A percentile compares a stretch with the other conserved stretches of the same genome.
These are phyloP conservation scores for Nematolebias whitei DNA, from an alignment of 2,113 vertebrate genomes.

Conservation along the genomic window DNA sequence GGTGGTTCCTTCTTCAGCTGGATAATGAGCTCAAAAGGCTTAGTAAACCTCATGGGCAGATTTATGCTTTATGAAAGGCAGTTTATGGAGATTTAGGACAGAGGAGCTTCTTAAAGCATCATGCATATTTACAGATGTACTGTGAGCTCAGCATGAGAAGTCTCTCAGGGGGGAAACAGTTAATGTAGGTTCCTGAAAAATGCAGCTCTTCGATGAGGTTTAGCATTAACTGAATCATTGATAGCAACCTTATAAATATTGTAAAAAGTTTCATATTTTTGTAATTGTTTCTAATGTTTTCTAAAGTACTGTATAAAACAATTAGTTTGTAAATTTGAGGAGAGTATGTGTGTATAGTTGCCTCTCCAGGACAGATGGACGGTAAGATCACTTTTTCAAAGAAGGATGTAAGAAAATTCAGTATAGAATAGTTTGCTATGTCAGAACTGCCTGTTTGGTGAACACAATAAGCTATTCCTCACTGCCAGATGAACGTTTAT, in stretches of 20 bases:
- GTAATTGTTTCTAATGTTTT: neutral
- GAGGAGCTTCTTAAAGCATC: neutral
- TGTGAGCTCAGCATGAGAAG: conserved; percentile 1
- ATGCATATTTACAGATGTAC: neutral
- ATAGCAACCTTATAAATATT: neutral
- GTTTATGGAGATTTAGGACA: neutral
- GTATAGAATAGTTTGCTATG: too few species aligned
- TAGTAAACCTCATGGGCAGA: neutral
- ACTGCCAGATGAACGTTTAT: too few species aligned
- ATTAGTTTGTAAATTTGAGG: neutral
- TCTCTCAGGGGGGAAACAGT: neutral
- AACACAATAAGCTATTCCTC: too few species aligned
- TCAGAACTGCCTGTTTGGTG: too few species aligned
- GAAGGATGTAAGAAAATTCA: too few species aligned
- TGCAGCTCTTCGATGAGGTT: neutral
- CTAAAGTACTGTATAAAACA: too few species aligned
- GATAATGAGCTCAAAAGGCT: conserved; percentile 6
- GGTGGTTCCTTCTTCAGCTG: neutral
- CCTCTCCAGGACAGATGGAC: too few species aligned
- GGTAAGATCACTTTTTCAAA: too few species aligned
- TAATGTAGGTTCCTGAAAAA: neutral
- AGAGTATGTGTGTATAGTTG: neutral
- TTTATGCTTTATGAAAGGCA: conserved; percentile 2
- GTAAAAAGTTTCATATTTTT: neutral
- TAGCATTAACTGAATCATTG: neutral